These are phyloP conservation scores for Eulithis prunata DNA, from an alignment of 2,888 invertebrate genomes.

Conservation along the genomic window DNA sequence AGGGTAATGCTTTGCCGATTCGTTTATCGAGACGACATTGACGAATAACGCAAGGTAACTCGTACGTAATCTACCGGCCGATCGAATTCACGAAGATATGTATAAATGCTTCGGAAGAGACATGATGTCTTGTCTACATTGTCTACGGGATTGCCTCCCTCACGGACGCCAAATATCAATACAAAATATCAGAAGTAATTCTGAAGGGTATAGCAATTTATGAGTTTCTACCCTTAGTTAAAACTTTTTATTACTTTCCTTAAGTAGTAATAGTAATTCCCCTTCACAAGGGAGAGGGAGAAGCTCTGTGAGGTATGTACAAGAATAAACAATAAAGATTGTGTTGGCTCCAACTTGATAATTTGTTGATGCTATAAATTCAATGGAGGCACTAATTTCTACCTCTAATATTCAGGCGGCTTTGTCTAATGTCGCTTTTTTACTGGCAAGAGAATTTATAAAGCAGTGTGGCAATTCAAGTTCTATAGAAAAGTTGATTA, in stretches of 20 bases:
- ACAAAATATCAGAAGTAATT: constrained; percentile 42
- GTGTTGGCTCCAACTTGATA: constrained; percentile 49
- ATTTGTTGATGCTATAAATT: constrained; percentile 57
- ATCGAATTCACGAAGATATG: constrained; percentile 12
- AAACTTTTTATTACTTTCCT: constrained; percentile 52
- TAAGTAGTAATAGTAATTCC: constrained; percentile 45
- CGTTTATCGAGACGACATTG: constrained; percentile 67
- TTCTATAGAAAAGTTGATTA: constrained; percentile 45
- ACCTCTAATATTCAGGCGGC: constrained; percentile 50
- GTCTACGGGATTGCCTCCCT: constrained; percentile 23
- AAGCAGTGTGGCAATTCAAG: constrained; percentile 51
- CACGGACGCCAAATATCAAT: constrained; percentile 36
- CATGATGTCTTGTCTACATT: not conserved
- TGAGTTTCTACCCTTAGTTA: constrained; percentile 47
- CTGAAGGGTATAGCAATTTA: constrained; percentile 50
- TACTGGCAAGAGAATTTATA: constrained; percentile 50
- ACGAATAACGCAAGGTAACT: constrained; percentile 54
- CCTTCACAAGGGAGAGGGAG: constrained; percentile 41
- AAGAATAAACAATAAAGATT: constrained; percentile 49
- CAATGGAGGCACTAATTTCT: constrained; percentile 53
- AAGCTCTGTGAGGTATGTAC: constrained; percentile 40
- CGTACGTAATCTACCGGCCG: constrained; percentile 19
- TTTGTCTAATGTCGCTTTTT: constrained; percentile 50
- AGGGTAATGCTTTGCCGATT: constrained; percentile 66
- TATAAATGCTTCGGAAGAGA: constrained; percentile 18